Evolutionary conservation across 2,888 invertebrate species (phyloP), one percentile per base, ranked within the genome.

Genomic region (Calameuta filiformis): DNA sequence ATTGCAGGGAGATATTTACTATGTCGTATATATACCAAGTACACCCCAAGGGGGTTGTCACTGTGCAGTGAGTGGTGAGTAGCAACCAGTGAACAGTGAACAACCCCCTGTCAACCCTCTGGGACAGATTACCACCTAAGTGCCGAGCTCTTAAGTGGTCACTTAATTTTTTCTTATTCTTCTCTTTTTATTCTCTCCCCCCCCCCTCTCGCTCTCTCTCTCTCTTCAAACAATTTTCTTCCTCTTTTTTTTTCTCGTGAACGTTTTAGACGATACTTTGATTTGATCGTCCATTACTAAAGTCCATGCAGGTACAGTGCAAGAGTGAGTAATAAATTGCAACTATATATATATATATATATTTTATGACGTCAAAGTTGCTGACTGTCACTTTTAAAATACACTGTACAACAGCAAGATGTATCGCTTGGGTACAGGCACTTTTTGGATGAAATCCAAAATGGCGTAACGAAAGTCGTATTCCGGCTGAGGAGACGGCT

Each of bases 71-170:
- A 56, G 56, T 56, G 56, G 56, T 56, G 56, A 56, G 56, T 56
- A 56, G 56, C 56, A 56, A 56, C 23, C 56, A 56, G 56, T 56
- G 56, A 56, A 56, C 56, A 56, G 56, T 56, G 80, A 82, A 71
- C 71, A 79, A 81, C 79, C 76, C 77, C 76, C 78, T 77, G 84
- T 84, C 81, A 85, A 82, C 84, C 75, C 80, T 83, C 77, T 79
- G 80, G 81, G 84, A 85, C 85, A 80, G 84, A 87, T 87, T 86
- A 87, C 80, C 76, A 80, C 82, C 81, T 85, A 86, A 87, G 87
- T 86, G 84, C 82, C 68, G 23, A 73, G 69, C 83, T 75, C 83
- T 84, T 86, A 84, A 86, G 87, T 86, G 84, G 82, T 83, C 79
- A 79, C 80, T 83, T 79, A 80, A 81, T 81, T 80, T 81, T 81